A percentile compares a stretch with the other conserved stretches of the same genome.
Evolutionary conservation across 2,797 vertebrate species (phyloP).

Genomic region (Limosa lapponica): DNA sequence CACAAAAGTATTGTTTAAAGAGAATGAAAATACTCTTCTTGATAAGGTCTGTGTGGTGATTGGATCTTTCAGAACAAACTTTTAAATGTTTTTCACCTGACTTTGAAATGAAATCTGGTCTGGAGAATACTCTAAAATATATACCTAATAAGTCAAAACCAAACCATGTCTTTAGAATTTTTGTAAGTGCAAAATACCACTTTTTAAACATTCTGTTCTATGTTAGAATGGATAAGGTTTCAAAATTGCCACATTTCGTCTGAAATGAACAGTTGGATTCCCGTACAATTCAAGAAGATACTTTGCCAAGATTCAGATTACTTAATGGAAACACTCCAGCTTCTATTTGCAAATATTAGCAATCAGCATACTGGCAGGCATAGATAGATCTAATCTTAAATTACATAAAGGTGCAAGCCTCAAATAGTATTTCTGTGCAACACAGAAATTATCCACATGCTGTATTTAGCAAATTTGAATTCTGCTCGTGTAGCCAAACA

Average conservation of each 20-base stretch:
- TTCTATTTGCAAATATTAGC: constrained; percentile 9
- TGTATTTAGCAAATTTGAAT: not conserved
- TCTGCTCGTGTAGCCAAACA: not conserved
- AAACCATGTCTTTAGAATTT: not conserved
- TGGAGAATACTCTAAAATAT: not conserved
- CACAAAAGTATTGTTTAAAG: not conserved
- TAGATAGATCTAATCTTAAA: not conserved
- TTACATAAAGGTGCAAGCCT: not conserved
- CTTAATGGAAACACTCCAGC: constrained; percentile 9
- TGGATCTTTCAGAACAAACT: not conserved
- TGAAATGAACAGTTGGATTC: not conserved
- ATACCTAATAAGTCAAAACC: not conserved
- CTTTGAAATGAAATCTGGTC: not conserved
- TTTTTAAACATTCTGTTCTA: not conserved
- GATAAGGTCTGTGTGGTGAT: not conserved
- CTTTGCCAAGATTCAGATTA: constrained; percentile 16
- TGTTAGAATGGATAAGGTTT: not conserved
- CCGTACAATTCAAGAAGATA: not conserved
- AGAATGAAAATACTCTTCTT: not conserved
- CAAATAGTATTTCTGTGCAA: not conserved
- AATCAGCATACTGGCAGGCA: not conserved
- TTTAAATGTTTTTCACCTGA: not conserved
- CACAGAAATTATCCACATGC: not conserved
- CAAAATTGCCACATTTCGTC: not conserved
- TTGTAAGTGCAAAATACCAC: not conserved